Evolutionary conservation across 2,888 invertebrate genomes (phyloP), one percentile per base, ranked within the genome.

Genomic region (Tetragonula carbonaria): DNA sequence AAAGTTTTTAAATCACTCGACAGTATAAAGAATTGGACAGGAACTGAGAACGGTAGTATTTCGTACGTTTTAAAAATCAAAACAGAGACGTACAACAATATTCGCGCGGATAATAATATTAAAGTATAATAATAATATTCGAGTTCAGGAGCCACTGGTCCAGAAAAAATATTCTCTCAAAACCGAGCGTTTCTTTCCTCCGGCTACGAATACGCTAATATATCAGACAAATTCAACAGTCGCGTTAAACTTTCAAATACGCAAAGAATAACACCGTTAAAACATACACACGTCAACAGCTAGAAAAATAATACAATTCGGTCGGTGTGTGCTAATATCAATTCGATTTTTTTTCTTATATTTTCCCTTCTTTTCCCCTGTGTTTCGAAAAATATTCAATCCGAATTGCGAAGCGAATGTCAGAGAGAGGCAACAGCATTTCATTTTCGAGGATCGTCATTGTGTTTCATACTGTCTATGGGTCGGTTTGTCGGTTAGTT

Each of bases 221-320:
- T 76, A 76, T 81, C 72, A 57, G 83, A 76, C 65, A 82, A 75
- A 82, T 81, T 73, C 51, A 83, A 83, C 82, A 76, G 45, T 71
- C 72, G 18, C 33, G 67, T 76, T 82, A 83, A 83, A 82, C 83
- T 83, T 73, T 83, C 62, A 73, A 73, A 79, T 33, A 59, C 63
- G 51, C 65, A 82, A 80, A 82, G 67, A 65, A 82, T 83, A 82
- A 73, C 82, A 51, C 51, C 45, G 71, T 53, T 76, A 68, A 68
- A 68, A 78, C 23, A n/a, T 51, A 53, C 18, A 53, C 18, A 51
- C 51, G 33, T n/a, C 76, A 82, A 83, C 82, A 59, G 62, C 76
- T 82, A 83, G 14, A 76, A 81, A 83, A 76, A 83, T 76, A 76
- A 82, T 65, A 70, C 51, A 21, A 33, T 57, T 63, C 28, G 62